These are phyloP conservation scores for Silurus meridionalis DNA, from an alignment of 2,113 vertebrate genomes.

Conservation along the genomic window DNA sequence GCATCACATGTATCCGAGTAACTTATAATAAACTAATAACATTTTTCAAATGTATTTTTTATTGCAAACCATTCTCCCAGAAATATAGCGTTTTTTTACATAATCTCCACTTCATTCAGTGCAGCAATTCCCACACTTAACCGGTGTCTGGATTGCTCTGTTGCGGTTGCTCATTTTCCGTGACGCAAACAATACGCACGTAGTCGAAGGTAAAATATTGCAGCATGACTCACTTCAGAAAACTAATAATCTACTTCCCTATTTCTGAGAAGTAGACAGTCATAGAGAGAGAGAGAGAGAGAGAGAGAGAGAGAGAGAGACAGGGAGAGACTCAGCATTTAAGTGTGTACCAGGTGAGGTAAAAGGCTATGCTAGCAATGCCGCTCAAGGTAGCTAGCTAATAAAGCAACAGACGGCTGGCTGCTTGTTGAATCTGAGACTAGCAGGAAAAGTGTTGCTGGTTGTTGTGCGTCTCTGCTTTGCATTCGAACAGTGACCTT, in stretches of 20 bases:
- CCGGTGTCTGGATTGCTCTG: not conserved
- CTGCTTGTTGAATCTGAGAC: not conserved
- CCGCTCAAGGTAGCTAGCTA: not conserved
- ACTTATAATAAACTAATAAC: too few relatives aligned
- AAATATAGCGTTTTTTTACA: not conserved
- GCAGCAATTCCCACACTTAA: not conserved
- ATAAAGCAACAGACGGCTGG: not conserved
- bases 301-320: too few relatives aligned
- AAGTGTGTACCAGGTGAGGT: too few relatives aligned
- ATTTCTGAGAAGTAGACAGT: too few relatives aligned
- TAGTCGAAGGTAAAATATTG: not conserved
- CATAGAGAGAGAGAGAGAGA: too few relatives aligned
- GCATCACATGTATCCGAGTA: too few relatives aligned
- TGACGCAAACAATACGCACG: not conserved
- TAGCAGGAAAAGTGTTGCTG: not conserved
- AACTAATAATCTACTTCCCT: too few relatives aligned
- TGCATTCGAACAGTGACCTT: conserved; percentile 3
- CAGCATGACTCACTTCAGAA: not conserved
- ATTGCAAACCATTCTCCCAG: not conserved
- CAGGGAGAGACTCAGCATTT: too few relatives aligned
- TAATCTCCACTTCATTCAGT: not conserved
- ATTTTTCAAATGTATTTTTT: not conserved
- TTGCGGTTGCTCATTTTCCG: not conserved
- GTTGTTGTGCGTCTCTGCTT: not conserved
- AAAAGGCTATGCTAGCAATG: too few relatives aligned